phyloP scores from a whole-genome alignment of 2,888 invertebrate genomes.

The Pterostichus niger region DNA sequence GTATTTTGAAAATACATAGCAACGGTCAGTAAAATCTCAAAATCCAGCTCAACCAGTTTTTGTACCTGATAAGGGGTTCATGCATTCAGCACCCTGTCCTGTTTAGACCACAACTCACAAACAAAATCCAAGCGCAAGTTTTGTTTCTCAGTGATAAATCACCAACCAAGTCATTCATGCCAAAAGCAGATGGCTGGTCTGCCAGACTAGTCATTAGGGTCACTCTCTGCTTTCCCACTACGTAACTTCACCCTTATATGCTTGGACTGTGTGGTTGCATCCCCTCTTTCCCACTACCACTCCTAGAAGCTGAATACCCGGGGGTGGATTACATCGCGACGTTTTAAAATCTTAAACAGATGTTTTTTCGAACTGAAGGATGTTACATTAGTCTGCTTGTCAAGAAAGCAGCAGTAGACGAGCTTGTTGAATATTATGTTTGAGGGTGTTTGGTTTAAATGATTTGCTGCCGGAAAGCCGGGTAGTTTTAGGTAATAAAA shows the following conservation, averaged over 20 bases:
- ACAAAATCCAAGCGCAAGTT: constrained; percentile 54
- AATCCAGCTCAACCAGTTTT: neutral
- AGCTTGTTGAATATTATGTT: constrained; percentile 41
- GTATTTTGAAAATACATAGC: too few species aligned
- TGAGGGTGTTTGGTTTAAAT: constrained; percentile 6
- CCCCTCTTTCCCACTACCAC: too few species aligned
- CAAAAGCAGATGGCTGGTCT: constrained; percentile 55
- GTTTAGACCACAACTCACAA: constrained; percentile 42
- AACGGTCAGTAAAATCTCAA: neutral
- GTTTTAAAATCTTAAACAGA: constrained; percentile 62
- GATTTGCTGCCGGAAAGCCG: neutral
- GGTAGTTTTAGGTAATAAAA: neutral
- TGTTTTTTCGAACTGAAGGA: constrained; percentile 36
- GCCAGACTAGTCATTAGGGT: constrained; percentile 52
- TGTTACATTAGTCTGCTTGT: constrained; percentile 39
- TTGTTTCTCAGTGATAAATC: constrained; percentile 62
- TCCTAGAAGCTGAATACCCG: neutral
- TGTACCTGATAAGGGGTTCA: neutral
- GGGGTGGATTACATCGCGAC: constrained; percentile 45
- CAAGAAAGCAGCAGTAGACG: neutral
- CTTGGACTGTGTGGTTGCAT: too few species aligned
- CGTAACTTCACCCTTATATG: neutral
- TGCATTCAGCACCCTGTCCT: neutral
- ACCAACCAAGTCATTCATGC: constrained; percentile 61
- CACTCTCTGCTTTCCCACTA: neutral